Evolutionary conservation across 2,113 vertebrate genomes (phyloP), one percentile per base, ranked within the genome.

Genomic region (Eira barbara): DNA sequence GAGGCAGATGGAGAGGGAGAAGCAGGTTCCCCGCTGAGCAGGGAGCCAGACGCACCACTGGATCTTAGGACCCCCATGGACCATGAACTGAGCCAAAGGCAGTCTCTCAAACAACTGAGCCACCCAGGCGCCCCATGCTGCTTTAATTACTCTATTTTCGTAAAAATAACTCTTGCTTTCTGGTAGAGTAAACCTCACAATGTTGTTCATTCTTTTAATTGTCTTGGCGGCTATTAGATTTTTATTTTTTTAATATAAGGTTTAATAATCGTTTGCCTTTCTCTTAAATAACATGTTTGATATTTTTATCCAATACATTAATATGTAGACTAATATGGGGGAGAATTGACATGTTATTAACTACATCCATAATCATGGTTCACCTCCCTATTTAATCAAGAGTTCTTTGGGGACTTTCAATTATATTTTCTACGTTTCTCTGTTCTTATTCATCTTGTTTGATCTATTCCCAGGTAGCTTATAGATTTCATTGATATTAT

Each of bases 211-310:
- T 79, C 27, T 42, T 59, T 94, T n/a, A 84, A 59, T 20, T 36
- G 23, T 86, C 12, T 18, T 59, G 52, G n/a, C 7, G 61, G 27
- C 21, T 61, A 3, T 76, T 65, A n/a, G 34, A 59, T 29, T 47
- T 83, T 89, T 79, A 55, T 49, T 42, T 45, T 95, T 95, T 95
- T 42, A 55, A 69, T 57, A 31, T 55, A 36, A n/a, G 34, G 81
- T 92, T 92, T 31, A 61, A 27, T 61, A 89, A 69, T 76, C 1
- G 20, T 94, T 79, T 86, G 34, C 27, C 15, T 80, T 27, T 89
- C 39, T 8, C 59, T 91, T 1, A 87, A 87, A 80, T 78, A 74
- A 36, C 52, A 6, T 79, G n/a, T 25, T 42, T 47, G 31, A 65
- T 23, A 88, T 61, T 67, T 47, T 59, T 45, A 78, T 49, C 17